Evolutionary conservation across 2,113 vertebrate genomes (phyloP), one percentile per base, ranked within the genome.

Genomic region (Puma concolor): DNA sequence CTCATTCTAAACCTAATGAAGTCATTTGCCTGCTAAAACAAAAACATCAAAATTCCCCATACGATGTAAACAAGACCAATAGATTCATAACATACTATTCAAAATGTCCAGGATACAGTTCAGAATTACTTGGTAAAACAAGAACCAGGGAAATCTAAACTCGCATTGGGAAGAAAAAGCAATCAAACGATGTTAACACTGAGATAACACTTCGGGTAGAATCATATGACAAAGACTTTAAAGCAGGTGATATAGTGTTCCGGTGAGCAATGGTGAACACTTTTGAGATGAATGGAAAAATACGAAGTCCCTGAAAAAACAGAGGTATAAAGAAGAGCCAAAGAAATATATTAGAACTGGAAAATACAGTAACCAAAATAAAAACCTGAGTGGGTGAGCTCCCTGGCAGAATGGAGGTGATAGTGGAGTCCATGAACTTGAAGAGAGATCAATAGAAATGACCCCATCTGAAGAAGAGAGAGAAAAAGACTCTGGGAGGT

Each of bases 271-370:
- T 69, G 60, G 19, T 91, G 63, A 87, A 72, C 5, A 66, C 15
- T 90, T 94, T 86, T 44, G 33, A 91, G 93, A 88, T 60, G 10
- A 93, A 91, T 93, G 48, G 87, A 38, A 77, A 71, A 87, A 83
- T n/a, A 54, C 2, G 71, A 82, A 52, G 50, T 76, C 80, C 92
- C 38, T 77, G 44, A 27, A 91, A 50, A 44, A 74, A 82, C 88
- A 85, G 44, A 72, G 33, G 31, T 66, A 50, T 44, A 87, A 80
- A 64, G 63, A 92, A 97, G 69, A 92, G 1, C 36, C 54, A 83
- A 87, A 93, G 63, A 79, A 25, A 60, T 86, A 38, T 12, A 41
- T 77, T 80, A 85, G 31, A 77, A 69, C 29, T 31, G 21, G 76
- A 88, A 85, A 66, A 41, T 60, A 38, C 11, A 33, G 36, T 76